Evolutionary conservation across 2,797 vertebrate genomes (phyloP).

Genomic region (Erpetoichthys calabaricus): DNA sequence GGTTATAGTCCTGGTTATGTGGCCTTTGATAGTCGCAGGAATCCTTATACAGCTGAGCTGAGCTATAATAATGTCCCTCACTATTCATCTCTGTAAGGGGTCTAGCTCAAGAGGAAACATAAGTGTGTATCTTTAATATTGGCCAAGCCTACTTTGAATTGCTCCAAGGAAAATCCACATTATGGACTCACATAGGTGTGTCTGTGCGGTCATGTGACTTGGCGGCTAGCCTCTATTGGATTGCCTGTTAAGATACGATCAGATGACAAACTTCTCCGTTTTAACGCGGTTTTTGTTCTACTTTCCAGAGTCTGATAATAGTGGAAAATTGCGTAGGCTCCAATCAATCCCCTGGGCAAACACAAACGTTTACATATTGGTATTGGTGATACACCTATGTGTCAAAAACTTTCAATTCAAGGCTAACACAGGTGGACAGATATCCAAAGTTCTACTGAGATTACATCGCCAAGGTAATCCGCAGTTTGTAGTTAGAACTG

Average conservation of each 20-base stretch:
- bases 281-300: constrained; percentile 27
- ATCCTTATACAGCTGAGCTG: constrained; percentile 80
- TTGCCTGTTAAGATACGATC: constrained; percentile 43
- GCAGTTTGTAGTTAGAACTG: neutral
- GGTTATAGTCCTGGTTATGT: constrained; percentile 63
- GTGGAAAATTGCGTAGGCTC: constrained; percentile 33
- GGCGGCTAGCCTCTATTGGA: constrained; percentile 41
- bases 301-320: constrained; percentile 28
- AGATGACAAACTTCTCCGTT: constrained; percentile 21
- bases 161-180: constrained; percentile 28
- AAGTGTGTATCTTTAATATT: neutral
- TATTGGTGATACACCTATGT: constrained; percentile 34
- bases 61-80: constrained; percentile 75
- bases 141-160: neutral
- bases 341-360: constrained; percentile 53
- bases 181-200: constrained; percentile 51
- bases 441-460: constrained; percentile 2
- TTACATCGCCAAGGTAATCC: neutral
- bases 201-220: constrained; percentile 57
- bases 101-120: constrained; percentile 13
- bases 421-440: constrained; percentile 20
- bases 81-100: constrained; percentile 69
- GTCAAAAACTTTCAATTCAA: constrained; percentile 6
- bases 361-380: constrained; percentile 35
- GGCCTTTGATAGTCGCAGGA: constrained; percentile 76